A percentile compares a stretch with the other conserved stretches of the same genome.
phyloP scores from a whole-genome alignment of 2,113 vertebrate genomes.

The Blennius ocellaris region DNA sequence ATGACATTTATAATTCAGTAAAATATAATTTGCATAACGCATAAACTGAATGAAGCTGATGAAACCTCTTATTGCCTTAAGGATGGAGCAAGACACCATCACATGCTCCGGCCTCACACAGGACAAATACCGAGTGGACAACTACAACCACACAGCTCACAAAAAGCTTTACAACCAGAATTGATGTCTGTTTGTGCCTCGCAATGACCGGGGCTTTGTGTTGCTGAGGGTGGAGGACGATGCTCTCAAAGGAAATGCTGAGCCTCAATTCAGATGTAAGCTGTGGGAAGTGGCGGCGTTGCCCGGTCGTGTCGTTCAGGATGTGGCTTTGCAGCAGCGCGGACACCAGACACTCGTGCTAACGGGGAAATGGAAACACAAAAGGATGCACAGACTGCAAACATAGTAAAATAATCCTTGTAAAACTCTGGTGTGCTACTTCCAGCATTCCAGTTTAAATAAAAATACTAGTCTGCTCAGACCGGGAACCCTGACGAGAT shows the following conservation, averaged over 20 bases:
- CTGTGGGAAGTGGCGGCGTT: conserved; percentile 17
- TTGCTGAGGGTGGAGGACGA: conserved; percentile 32
- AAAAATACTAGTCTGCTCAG: conserved; percentile 43
- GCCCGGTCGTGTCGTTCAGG: conserved; percentile 52
- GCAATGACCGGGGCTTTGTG: conserved; percentile 50
- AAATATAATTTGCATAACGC: conserved; percentile 70
- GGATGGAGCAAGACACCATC: conserved; percentile 48
- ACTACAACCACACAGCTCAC: conserved; percentile 55
- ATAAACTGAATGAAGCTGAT: conserved; percentile 63
- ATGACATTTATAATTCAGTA: conserved; percentile 68
- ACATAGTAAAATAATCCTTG: conserved; percentile 65
- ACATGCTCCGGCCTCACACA: conserved; percentile 67
- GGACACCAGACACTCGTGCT: conserved; percentile 33
- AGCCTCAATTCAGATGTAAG: conserved; percentile 55
- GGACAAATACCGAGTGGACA: conserved; percentile 58
- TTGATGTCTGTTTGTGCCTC: conserved; percentile 58
- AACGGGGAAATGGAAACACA: conserved; percentile 53
- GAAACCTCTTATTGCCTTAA: conserved; percentile 49
- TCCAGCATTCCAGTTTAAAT: conserved; percentile 45
- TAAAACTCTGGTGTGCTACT: conserved; percentile 39
- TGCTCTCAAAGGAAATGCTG: conserved; percentile 45
- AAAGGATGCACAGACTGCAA: conserved; percentile 58
- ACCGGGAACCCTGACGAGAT: conserved; percentile 42
- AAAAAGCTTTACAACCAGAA: conserved; percentile 72
- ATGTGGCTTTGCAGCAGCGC: conserved; percentile 42